phyloP scores from a whole-genome alignment of 2,888 invertebrate genomes.

The Xestoiulus laeticollis region DNA sequence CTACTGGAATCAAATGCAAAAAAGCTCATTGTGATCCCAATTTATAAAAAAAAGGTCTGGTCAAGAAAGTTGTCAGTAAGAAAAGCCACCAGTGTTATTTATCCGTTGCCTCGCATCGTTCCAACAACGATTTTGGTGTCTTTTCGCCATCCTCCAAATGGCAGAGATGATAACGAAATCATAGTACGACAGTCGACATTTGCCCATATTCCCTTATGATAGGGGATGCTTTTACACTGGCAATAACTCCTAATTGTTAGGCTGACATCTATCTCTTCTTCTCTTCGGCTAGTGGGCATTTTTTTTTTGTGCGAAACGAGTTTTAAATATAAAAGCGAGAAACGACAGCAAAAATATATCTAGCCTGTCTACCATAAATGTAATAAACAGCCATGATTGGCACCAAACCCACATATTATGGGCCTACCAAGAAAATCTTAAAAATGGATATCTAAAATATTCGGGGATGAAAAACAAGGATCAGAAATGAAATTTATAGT shows the following conservation, averaged over 20 bases:
- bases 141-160: neutral
- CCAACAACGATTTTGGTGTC: too few species aligned
- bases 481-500: too few species aligned
- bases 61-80: too few species aligned
- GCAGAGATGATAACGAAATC: neutral
- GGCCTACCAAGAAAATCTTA: too few species aligned
- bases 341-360: neutral
- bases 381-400: neutral
- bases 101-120: too few species aligned
- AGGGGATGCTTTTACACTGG: neutral
- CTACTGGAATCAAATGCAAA: too few species aligned
- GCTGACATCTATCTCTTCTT: neutral
- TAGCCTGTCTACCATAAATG: neutral
- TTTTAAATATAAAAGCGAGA: neutral
- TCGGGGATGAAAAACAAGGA: too few species aligned
- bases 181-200: neutral
- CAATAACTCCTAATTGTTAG: slow-evolving; percentile 16
- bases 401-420: neutral
- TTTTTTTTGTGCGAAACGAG: neutral
- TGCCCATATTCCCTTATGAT: neutral
- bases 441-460: too few species aligned
- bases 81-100: too few species aligned
- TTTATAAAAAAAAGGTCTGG: too few species aligned
- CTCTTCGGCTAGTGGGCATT: neutral
- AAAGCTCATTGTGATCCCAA: too few species aligned